Conservation (phyloP, 2,797 vertebrate genomes). For the Sebastes elongatus region DNA sequence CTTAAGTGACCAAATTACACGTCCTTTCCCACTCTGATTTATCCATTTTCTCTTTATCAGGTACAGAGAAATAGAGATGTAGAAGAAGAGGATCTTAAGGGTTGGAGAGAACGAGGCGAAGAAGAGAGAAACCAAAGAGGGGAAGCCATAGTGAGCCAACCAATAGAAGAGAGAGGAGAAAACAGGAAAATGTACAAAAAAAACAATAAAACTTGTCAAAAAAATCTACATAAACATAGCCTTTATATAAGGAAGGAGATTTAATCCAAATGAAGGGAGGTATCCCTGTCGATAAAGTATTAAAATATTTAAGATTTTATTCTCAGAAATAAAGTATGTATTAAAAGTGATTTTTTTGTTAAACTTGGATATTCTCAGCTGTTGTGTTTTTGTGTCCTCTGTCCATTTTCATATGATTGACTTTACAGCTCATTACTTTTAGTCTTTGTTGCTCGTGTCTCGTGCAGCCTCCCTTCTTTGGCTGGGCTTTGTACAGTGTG, state of each 20-base stretch:
- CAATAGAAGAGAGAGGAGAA: constrained; percentile 71
- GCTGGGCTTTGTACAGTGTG: constrained; percentile 70
- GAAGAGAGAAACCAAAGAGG: constrained; percentile 62
- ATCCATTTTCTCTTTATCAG: constrained; percentile 45
- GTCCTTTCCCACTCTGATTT: constrained; percentile 16
- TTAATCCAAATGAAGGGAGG: constrained; percentile 70
- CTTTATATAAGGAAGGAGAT: constrained; percentile 69
- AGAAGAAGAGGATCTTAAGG: constrained; percentile 70
- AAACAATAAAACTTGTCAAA: constrained; percentile 67
- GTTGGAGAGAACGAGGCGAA: constrained; percentile 59
- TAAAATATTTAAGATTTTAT: constrained; percentile 83
- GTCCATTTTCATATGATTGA: constrained; percentile 79
- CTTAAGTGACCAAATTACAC: neutral
- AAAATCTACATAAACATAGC: constrained; percentile 69
- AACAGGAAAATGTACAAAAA: constrained; percentile 69
- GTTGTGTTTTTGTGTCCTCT: constrained; percentile 78
- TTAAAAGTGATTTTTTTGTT: constrained; percentile 87
- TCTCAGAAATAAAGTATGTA: constrained; percentile 85
- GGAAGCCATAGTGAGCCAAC: constrained; percentile 69
- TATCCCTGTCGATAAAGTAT: constrained; percentile 68
- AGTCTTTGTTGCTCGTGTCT: constrained; percentile 73
- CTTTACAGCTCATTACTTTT: constrained; percentile 74
- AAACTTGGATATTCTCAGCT: constrained; percentile 82
- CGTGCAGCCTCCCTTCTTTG: constrained; percentile 66
- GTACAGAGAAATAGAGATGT: constrained; percentile 64